Evolutionary conservation across 2,113 vertebrate genomes (phyloP).

Genomic region (Rhipidura dahli): DNA sequence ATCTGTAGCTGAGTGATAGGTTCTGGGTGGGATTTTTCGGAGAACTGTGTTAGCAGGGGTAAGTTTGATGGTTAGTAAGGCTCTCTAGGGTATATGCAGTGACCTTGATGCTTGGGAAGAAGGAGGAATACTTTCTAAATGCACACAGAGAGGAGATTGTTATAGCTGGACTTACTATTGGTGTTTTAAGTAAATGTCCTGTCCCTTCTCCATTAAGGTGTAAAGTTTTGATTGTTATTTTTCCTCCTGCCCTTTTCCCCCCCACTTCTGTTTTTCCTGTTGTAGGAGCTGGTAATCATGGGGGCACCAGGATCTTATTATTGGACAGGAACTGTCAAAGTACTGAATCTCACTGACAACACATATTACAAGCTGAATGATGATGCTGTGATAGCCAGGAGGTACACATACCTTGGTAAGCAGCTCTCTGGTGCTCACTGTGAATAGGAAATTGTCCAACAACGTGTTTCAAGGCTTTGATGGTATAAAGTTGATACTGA

Average conservation of each 20-base stretch:
- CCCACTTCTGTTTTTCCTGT: not conserved
- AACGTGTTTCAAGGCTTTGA: not conserved
- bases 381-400: slow-evolving; percentile 79
- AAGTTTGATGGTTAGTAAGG: not conserved
- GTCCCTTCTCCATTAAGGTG: not conserved
- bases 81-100: not conserved
- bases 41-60: not conserved
- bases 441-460: not conserved
- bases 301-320: slow-evolving; percentile 97
- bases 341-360: slow-evolving; percentile 92
- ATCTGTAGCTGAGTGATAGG: not conserved
- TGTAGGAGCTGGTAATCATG: slow-evolving; percentile 94
- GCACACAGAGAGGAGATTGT: not conserved
- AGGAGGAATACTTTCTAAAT: not conserved
- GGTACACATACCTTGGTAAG: slow-evolving; percentile 96
- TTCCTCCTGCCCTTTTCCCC: not conserved
- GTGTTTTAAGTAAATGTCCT: not conserved
- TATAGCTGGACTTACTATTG: not conserved
- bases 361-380: slow-evolving; percentile 87
- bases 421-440: not conserved
- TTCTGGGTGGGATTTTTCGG: not conserved
- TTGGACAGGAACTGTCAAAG: slow-evolving; percentile 96
- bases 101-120: not conserved
- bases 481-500: not conserved
- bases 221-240: not conserved